These are phyloP conservation scores for Coremacera marginata DNA, from an alignment of 2,888 invertebrate species.

Conservation along the genomic window DNA sequence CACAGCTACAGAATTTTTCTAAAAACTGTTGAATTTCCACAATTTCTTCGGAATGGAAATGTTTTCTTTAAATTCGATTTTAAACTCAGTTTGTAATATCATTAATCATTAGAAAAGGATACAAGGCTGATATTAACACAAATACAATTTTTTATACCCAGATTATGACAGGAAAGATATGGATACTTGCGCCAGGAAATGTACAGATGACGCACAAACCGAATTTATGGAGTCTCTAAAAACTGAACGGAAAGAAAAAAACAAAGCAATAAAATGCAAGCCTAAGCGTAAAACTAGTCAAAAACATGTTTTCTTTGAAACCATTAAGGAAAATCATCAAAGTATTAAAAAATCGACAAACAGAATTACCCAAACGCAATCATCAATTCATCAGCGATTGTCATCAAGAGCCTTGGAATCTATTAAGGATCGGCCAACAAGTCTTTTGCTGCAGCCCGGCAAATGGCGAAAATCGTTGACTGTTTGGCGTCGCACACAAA, in stretches of 20 bases:
- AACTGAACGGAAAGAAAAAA: neutral
- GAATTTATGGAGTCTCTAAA: neutral
- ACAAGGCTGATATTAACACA: neutral
- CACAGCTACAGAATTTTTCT: too few species aligned
- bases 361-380: neutral
- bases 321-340: neutral
- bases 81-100: too few species aligned
- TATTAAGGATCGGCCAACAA: slow-evolving; percentile 22
- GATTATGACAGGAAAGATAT: neutral
- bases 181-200: neutral
- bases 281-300: slow-evolving; percentile 23
- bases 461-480: slow-evolving; percentile 79
- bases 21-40: too few species aligned
- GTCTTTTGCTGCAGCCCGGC: slow-evolving; percentile 74
- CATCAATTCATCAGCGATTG: neutral
- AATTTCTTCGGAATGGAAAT: too few species aligned
- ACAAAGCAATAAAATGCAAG: neutral
- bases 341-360: neutral
- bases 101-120: too few species aligned
- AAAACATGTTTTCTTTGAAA: slow-evolving; percentile 45
- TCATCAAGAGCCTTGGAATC: neutral
- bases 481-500: slow-evolving; percentile 71
- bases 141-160: neutral
- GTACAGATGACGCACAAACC: neutral
- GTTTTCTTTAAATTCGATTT: too few species aligned